Evolutionary conservation across 2,888 invertebrate genomes (phyloP).

Genomic region (Stramonita haemastoma): DNA sequence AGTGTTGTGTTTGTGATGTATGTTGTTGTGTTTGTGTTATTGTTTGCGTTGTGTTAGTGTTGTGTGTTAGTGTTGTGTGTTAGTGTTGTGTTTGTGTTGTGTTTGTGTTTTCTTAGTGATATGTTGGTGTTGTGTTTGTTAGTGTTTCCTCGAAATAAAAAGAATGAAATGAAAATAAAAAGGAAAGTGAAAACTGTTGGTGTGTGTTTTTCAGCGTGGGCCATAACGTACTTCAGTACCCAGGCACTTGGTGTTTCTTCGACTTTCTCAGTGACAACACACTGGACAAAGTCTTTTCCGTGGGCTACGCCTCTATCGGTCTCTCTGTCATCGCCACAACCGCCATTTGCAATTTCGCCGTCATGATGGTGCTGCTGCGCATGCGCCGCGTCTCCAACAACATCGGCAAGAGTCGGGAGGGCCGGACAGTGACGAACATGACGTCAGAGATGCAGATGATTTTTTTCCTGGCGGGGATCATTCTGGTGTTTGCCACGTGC

Average conservation of each 20-base stretch:
- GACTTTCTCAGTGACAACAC: slow-evolving; percentile 66
- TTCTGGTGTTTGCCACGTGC: slow-evolving; percentile 74
- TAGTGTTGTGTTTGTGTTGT: too few relatives aligned
- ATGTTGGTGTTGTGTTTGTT: too few relatives aligned
- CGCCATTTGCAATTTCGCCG: slow-evolving; percentile 64
- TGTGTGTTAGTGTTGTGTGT: too few relatives aligned
- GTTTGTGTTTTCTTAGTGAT: too few relatives aligned
- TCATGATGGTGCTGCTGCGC: slow-evolving; percentile 62
- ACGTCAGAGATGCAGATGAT: slow-evolving; percentile 76
- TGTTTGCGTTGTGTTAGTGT: too few relatives aligned
- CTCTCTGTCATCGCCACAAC: slow-evolving; percentile 63
- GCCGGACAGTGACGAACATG: slow-evolving; percentile 43
- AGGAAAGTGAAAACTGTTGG: too few relatives aligned
- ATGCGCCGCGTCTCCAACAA: slow-evolving; percentile 56
- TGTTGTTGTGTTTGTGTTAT: too few relatives aligned
- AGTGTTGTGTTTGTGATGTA: too few relatives aligned
- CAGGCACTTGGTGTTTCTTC: slow-evolving; percentile 77
- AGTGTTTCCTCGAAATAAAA: background rate
- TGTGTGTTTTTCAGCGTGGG: slow-evolving; percentile 60
- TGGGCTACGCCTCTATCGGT: slow-evolving; percentile 69
- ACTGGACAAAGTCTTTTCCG: slow-evolving; percentile 66
- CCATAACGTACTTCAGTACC: slow-evolving; percentile 73
- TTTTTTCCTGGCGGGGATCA: slow-evolving; percentile 75
- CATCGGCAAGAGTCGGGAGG: slow-evolving; percentile 53
- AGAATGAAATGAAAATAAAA: too few relatives aligned